Percentiles rank a stretch among this genome's conserved stretches.
These are phyloP conservation scores for Montifringilla adamsi DNA, from an alignment of 2,113 vertebrate genomes.

Conservation along the genomic window DNA sequence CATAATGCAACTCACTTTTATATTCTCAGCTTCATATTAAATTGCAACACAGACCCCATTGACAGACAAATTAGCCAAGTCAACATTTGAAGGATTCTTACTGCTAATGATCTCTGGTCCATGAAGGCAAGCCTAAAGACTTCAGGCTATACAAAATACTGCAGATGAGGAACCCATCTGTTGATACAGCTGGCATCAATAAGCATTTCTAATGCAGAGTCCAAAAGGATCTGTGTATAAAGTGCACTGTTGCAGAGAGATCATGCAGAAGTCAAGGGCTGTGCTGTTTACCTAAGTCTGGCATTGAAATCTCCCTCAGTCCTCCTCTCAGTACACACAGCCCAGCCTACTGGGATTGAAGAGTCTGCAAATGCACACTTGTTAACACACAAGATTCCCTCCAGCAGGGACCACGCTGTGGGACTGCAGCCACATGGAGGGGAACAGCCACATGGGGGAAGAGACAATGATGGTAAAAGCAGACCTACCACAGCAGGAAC, in stretches of 20 bases:
- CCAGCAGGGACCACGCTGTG: background rate
- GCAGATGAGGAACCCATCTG: conserved; percentile 45
- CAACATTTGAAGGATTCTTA: conserved; percentile 38
- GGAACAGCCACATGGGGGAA: background rate
- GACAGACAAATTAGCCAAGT: conserved; percentile 58
- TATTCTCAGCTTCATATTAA: background rate
- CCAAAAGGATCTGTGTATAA: conserved; percentile 17
- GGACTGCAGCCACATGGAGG: background rate
- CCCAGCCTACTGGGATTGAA: background rate
- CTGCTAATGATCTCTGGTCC: conserved; percentile 49
- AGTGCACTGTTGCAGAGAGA: conserved; percentile 10
- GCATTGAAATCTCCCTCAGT: background rate
- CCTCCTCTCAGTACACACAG: background rate
- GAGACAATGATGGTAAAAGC: background rate
- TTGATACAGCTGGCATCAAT: conserved; percentile 53
- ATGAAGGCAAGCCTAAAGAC: conserved; percentile 51
- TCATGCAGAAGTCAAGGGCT: conserved; percentile 14
- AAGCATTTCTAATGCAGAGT: conserved; percentile 19
- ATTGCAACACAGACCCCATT: background rate
- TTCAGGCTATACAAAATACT: conserved; percentile 45
- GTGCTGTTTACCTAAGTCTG: background rate
- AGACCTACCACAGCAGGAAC: background rate
- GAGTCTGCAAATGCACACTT: conserved; percentile 2
- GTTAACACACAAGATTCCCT: background rate
- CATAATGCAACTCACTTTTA: background rate